A percentile compares a stretch with the other conserved stretches of the same genome.
Evolutionary conservation across 37 sponge, comb jelly and placozoan species (phyloP).

Genomic region (Bolinopsis microptera): DNA sequence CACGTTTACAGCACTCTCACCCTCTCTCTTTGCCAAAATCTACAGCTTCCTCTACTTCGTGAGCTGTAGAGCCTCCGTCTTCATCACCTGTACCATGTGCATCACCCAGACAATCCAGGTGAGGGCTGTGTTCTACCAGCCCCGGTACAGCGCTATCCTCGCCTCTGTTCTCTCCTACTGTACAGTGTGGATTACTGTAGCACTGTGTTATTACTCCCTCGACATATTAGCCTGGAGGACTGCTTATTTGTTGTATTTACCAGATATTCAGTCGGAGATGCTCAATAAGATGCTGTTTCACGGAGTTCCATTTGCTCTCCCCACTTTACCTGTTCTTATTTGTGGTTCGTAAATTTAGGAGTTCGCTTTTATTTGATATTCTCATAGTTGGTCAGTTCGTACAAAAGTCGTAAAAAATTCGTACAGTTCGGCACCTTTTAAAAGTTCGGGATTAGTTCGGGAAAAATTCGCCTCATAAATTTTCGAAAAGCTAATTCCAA

Average conservation of each 20-base stretch:
- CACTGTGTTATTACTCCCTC: not conserved
- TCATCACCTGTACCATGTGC: slow-evolving; percentile 4
- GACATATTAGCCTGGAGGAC: not conserved
- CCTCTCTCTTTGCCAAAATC: not conserved
- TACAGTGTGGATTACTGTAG: not conserved
- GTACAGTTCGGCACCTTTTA: too few species aligned
- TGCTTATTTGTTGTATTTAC: not conserved
- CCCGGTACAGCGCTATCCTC: not conserved
- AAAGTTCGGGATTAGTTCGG: too few species aligned
- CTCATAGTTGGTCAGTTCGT: too few species aligned
- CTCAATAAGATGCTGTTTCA: not conserved
- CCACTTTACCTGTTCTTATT: slow-evolving; percentile 21
- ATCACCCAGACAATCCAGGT: slow-evolving; percentile 25
- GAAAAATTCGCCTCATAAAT: too few species aligned
- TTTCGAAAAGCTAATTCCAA: too few species aligned
- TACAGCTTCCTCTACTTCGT: not conserved
- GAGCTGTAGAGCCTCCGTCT: not conserved
- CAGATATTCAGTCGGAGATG: not conserved
- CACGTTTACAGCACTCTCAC: not conserved
- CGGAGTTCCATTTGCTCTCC: slow-evolving; percentile 17
- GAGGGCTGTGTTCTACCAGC: not conserved
- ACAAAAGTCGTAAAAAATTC: too few species aligned
- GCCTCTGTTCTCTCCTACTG: not conserved
- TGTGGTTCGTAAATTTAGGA: not conserved
- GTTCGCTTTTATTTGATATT: too few species aligned